Conservation (phyloP, 2,797 vertebrate species). For the Dendrocincla tyrannina region DNA sequence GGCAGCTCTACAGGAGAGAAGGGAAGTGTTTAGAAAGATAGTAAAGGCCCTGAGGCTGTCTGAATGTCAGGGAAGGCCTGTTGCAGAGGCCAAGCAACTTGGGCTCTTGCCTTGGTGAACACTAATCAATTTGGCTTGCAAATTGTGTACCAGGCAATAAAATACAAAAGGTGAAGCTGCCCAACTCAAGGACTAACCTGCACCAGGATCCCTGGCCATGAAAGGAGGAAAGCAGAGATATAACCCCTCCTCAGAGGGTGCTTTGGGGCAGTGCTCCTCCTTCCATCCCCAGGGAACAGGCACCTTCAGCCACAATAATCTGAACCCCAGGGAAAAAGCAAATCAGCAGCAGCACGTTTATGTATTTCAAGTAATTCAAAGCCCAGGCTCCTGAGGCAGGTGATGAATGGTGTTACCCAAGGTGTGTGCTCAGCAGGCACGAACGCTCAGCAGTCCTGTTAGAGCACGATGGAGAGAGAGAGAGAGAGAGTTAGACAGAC, state of each 20-base stretch:
- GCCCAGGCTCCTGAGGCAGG: neutral
- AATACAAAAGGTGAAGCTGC: neutral
- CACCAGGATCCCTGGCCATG: neutral
- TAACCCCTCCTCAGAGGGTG: neutral
- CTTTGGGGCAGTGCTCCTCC: neutral
- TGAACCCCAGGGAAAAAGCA: neutral
- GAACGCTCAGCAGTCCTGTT: neutral
- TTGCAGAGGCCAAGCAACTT: neutral
- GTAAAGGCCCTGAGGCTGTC: slow-evolving; percentile 25
- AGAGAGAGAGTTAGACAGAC: fast-evolving
- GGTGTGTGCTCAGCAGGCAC: neutral
- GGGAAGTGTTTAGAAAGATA: slow-evolving; percentile 64
- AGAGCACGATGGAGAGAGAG: neutral
- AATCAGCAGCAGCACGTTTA: neutral
- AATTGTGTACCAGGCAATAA: neutral
- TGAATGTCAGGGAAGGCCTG: neutral
- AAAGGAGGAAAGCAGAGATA: neutral
- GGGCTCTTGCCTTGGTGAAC: neutral
- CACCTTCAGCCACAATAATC: neutral
- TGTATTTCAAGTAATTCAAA: neutral
- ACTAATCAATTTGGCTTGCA: neutral
- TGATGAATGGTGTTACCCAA: neutral
- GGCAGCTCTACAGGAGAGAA: slow-evolving; percentile 64
- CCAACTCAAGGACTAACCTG: neutral
- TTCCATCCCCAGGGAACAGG: neutral